Conservation (phyloP, 92 coral and sea anemone genomes). For the Porites lobata region DNA sequence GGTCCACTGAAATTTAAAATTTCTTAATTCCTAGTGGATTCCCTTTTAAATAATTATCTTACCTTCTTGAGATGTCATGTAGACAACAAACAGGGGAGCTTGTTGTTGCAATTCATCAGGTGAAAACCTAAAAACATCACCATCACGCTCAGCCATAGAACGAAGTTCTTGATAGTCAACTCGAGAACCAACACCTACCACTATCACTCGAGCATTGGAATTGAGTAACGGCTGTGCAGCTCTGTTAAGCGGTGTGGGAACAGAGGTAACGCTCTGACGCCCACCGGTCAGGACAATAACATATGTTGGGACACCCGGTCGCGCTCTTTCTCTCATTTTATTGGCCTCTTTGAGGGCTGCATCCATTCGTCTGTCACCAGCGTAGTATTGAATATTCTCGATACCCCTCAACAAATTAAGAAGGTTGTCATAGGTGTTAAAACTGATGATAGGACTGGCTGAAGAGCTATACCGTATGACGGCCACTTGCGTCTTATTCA, state of each 20-base stretch:
- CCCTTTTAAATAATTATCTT: neutral
- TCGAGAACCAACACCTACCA: constrained; percentile 81
- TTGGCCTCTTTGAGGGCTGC: constrained; percentile 70
- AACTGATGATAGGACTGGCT: constrained; percentile 58
- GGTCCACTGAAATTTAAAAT: too few relatives aligned
- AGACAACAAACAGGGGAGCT: constrained; percentile 36
- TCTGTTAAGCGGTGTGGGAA: constrained; percentile 53
- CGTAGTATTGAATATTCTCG: constrained; percentile 66
- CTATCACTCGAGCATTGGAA: constrained; percentile 74
- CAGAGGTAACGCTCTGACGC: constrained; percentile 54
- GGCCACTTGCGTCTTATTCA: constrained; percentile 75
- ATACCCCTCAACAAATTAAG: constrained; percentile 64
- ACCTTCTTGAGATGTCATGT: constrained; percentile 63
- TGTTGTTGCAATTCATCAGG: constrained; percentile 37
- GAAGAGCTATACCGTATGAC: constrained; percentile 81
- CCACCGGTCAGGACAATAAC: constrained; percentile 81
- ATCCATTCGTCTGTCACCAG: constrained; percentile 77
- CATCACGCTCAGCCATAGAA: constrained; percentile 45
- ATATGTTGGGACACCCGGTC: constrained; percentile 43
- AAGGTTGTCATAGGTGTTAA: constrained; percentile 62
- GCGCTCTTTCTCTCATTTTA: constrained; percentile 27
- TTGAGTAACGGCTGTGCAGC: constrained; percentile 78
- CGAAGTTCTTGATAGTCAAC: constrained; percentile 57
- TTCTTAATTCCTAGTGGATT: too few relatives aligned
- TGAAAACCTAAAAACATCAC: constrained; percentile 56